Percentiles rank a stretch among this genome's conserved stretches.
phyloP scores from a whole-genome alignment of 2,797 vertebrate genomes.

The Myioborus melanocephalus region DNA sequence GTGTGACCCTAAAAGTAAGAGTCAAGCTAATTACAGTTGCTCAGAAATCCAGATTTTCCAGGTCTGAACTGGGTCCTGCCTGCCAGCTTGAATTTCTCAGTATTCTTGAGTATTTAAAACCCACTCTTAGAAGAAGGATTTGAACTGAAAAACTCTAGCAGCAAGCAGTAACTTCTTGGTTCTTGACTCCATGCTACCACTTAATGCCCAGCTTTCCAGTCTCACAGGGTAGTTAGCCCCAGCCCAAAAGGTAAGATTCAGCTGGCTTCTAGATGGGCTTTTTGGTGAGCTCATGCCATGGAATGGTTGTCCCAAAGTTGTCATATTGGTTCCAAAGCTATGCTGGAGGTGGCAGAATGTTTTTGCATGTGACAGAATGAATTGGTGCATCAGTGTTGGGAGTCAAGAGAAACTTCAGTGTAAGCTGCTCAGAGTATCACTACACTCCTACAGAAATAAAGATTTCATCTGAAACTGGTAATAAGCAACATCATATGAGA shows the following conservation, averaged over 20 bases:
- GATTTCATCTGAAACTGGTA: background rate
- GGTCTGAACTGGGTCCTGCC: background rate
- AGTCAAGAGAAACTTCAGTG: background rate
- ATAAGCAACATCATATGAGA: background rate
- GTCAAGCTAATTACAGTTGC: background rate
- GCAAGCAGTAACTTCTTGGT: background rate
- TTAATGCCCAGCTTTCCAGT: background rate
- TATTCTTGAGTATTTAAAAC: background rate
- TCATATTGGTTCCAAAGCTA: background rate
- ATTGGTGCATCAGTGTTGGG: background rate
- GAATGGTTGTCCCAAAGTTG: background rate
- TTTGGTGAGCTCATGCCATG: background rate
- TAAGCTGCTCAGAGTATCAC: background rate
- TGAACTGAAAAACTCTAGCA: background rate
- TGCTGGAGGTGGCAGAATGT: background rate
- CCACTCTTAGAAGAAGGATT: background rate
- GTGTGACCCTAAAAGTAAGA: background rate
- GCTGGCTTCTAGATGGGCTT: background rate
- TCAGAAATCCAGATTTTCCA: constrained; percentile 25
- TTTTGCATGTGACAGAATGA: background rate
- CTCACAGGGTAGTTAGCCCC: no score
- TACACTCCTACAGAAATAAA: background rate
- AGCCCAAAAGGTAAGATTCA: background rate
- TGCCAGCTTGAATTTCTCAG: background rate
- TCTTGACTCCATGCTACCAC: background rate